Evolutionary conservation across 2,797 vertebrate genomes (phyloP).

Genomic region (Iguana delicatissima): DNA sequence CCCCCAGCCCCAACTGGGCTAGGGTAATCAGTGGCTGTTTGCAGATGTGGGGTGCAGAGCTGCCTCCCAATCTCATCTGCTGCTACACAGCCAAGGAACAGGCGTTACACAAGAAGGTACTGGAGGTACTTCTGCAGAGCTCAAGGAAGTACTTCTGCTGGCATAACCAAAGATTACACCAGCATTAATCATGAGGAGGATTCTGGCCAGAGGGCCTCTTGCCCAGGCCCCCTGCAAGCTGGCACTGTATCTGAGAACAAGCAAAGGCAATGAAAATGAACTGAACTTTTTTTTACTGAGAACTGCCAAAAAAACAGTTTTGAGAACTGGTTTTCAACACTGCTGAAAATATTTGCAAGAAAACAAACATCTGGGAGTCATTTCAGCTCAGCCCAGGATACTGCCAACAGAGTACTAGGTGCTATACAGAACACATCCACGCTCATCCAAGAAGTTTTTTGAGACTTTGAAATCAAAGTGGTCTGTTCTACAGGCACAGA

Average conservation of each 20-base stretch:
- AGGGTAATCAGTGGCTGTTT: no score
- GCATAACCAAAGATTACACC: no score
- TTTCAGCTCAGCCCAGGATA: background rate
- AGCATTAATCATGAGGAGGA: no score
- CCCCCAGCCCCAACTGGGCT: no score
- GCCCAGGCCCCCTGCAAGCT: background rate
- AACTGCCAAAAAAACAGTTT: background rate
- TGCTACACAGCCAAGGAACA: no score
- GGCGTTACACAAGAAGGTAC: no score
- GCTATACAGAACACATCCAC: background rate
- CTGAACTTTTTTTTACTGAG: background rate
- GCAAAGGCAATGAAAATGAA: background rate
- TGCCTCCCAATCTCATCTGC: no score
- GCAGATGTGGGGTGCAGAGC: no score
- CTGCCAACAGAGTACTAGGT: background rate
- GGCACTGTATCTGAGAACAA: background rate
- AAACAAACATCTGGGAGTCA: slow-evolving; percentile 10
- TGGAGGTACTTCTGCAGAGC: no score
- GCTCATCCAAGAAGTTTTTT: background rate
- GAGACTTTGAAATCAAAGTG: background rate
- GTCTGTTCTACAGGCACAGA: background rate
- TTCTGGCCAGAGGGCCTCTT: no score
- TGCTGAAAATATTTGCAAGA: background rate
- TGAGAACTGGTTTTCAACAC: background rate
- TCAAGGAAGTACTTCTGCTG: no score